phyloP scores from a whole-genome alignment of 2,113 vertebrate genomes.

The Notechis scutatus region DNA sequence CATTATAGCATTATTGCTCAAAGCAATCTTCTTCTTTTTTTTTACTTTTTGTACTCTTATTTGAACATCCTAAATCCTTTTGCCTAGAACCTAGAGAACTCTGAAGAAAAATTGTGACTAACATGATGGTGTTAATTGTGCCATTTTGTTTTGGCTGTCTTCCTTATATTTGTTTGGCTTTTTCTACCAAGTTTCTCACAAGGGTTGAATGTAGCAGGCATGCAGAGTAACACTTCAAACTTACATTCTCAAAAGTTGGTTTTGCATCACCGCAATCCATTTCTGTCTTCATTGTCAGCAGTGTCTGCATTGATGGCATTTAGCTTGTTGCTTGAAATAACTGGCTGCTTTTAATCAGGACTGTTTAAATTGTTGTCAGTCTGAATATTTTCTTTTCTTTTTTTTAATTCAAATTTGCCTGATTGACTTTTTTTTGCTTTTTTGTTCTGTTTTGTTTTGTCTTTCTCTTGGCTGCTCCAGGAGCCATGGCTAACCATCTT shows the following conservation, averaged over 20 bases:
- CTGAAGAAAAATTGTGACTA: not conserved
- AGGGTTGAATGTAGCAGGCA: slow-evolving; percentile 63
- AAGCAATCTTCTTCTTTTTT: not conserved
- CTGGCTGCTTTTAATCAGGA: slow-evolving; percentile 75
- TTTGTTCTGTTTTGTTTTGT: slow-evolving; percentile 65
- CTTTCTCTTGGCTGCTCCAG: slow-evolving; percentile 94
- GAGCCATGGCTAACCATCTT: slow-evolving; percentile 99
- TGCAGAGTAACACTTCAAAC: slow-evolving; percentile 65
- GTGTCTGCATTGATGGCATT: slow-evolving; percentile 68
- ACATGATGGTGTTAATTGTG: slow-evolving; percentile 45
- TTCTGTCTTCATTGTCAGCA: slow-evolving; percentile 69
- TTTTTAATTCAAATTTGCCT: slow-evolving; percentile 84
- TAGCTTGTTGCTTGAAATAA: slow-evolving; percentile 68
- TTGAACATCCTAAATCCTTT: not conserved
- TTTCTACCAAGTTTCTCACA: slow-evolving; percentile 22
- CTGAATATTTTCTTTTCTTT: slow-evolving; percentile 75
- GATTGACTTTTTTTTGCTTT: slow-evolving; percentile 84
- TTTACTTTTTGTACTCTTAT: not conserved
- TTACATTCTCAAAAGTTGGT: slow-evolving; percentile 58
- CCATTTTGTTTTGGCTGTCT: slow-evolving; percentile 62
- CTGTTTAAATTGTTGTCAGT: slow-evolving; percentile 85
- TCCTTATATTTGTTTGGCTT: slow-evolving; percentile 51
- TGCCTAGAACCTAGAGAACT: not conserved
- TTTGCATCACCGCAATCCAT: slow-evolving; percentile 57
- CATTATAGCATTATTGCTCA: not conserved